Base-by-base conservation (phyloP, 2,888 invertebrate genomes). In the Cetonia aurata region DNA sequence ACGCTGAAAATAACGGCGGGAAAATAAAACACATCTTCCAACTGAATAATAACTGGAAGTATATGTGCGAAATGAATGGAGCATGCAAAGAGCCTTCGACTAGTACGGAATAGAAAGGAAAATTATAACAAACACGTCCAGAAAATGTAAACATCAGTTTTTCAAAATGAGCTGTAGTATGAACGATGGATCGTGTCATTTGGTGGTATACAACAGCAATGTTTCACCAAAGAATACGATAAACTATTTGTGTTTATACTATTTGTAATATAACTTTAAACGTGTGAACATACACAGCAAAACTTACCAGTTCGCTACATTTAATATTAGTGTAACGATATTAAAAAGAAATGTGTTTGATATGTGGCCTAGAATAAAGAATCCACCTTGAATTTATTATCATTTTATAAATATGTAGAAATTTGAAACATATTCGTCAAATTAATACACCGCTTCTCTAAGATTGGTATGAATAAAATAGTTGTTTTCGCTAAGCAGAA, bases 151-250 rank as follows among this genome's bases (percentile, higher is more conserved):
- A 37, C 62, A 37, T 52, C 37, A 15, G 50, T 13, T 19, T 50
- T 50, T 52, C 62, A 65, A 65, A 50, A 50, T 31, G 37, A 50
- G 33, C 33, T 65, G 17, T 41, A 25, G 10, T 46, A 17, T 15
- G 37, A 50, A 50, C 62, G 62, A 65, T 12, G 37, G 37, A 65
- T 65, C 62, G 62, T 65, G 62, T 50, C 37, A 17, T 37, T 17
- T 65, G 6, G 37, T 50, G 31, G 31, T 8, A 17, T 25, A 12
- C 8, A 46, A 60, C 13, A 44, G 17, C 25, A n/a, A 9, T 46
- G 31, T 46, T 46, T 60, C 25, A 60, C 60, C 17, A 46, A 31
- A 44, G n/a, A 60, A 31, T 13, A 17, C 10, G 6, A 25, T 52
- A 52, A 25, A 25, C 25, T 52, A 52, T 52, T 52, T 17, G 37